Conservation (phyloP, 2,113 vertebrate genomes). For the Meriones unguiculatus region DNA sequence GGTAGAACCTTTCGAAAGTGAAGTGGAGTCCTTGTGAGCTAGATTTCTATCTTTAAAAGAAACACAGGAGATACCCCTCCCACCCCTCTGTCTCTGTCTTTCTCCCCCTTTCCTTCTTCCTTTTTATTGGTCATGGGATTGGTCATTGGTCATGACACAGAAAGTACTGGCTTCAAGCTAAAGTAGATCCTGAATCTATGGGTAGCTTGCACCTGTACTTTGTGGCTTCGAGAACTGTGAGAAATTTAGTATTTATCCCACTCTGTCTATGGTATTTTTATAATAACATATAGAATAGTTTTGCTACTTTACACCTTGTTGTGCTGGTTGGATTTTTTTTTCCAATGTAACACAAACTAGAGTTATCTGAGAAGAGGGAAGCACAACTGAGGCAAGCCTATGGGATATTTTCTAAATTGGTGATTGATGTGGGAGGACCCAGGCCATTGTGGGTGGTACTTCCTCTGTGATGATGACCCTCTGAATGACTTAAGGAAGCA, state of each 20-base stretch:
- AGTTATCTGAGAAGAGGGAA: neutral
- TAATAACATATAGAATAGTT: neutral
- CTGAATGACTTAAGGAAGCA: no score
- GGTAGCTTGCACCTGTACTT: neutral
- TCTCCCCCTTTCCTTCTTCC: neutral
- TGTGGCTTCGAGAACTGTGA: neutral
- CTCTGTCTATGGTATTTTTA: neutral
- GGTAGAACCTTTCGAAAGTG: neutral
- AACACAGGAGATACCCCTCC: neutral
- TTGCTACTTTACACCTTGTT: neutral
- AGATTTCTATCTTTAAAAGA: neutral
- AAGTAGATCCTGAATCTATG: neutral
- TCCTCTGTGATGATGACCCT: no score
- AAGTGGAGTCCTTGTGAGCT: neutral
- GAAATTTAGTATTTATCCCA: neutral
- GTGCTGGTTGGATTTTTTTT: neutral
- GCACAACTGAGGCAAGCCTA: neutral
- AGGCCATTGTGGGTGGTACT: neutral
- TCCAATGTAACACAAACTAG: neutral
- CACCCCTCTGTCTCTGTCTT: rapidly evolving
- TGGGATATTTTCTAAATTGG: neutral
- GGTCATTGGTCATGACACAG: no score
- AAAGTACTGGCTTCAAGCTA: neutral
- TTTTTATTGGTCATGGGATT: neutral
- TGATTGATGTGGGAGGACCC: neutral